Evolutionary conservation across 53 echinoderm and acorn worm species (phyloP), one percentile per base, ranked within the genome.

Genomic region (Holothuria scabra): DNA sequence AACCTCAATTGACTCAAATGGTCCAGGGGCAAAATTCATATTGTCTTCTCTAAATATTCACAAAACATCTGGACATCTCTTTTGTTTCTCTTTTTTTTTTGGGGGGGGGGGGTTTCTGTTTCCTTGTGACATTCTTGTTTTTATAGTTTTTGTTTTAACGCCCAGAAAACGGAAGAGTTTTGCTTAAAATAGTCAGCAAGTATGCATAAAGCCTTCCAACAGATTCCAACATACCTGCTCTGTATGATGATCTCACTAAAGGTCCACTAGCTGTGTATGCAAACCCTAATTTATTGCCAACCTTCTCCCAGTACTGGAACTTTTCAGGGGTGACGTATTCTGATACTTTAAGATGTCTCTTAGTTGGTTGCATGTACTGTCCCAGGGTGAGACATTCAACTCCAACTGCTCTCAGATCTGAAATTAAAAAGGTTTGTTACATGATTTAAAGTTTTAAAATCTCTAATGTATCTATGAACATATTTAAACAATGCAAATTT

Each of bases 301-400:
- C 90, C 59, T 90, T 80, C 84, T 94, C 90, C 97, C 97, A 97
- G 84, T 94, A 94, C 10, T 88, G 88, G 85, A 90, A 97, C 76
- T 97, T 97, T 65, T 92, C 97, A 18, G 97, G 97, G 12, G 97
- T 97, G 46, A 97, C 97, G 49, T 97, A 97, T 67, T 94, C 94
- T 18, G 90, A 72, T 20, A 97, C 97, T 70, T 94, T 92, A 6
- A 97, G 87, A 66, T 97, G 94, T 56, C 94, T 80, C 49, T 90
- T 92, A 8, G 97, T 97, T 25, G 97, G 97, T 72, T 97, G 97
- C 97, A 97, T 97, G 89, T 97, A 97, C 87, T 97, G 97, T 64
- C 96, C 97, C 20, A 97, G 85, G 20, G 97, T 97, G 56, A 97
- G 70, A 46, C 97, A 97, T 38, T 94, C 94, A 13, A 97, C 97